Evolutionary conservation across 2,797 vertebrate genomes (phyloP), one percentile per base, ranked within the genome.

Genomic region (Rhinogobio ventralis): DNA sequence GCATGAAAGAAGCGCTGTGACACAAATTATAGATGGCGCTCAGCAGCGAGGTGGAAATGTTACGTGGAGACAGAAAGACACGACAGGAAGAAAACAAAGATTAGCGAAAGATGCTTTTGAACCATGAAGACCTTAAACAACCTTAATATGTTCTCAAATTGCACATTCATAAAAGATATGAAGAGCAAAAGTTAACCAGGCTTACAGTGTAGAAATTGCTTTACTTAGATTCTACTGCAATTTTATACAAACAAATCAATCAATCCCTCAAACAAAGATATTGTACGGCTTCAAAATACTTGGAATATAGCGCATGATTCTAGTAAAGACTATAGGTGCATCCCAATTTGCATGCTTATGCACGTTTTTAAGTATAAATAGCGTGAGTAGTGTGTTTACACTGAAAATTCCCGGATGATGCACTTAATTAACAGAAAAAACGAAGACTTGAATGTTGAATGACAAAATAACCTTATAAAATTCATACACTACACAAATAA

Each of bases 111-210:
- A 45, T 39, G 14, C 5, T 69, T 69, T 79, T 46, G 23, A 85
- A 82, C 85, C 83, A 49, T 87, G 39, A 23, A 88, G 85, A 92
- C 86, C 89, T 81, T n/a, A 17, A 62, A 76, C 25, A 74, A 86
- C 25, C 36, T 13, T 39, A 36, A 77, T 69, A 81, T 71, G 82
- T 87, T 89, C 85, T 92, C 90, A 89, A 82, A 90, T 91, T 90
- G 87, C 23, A 88, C 79, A 78, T 84, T 84, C 74, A 86, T 73
- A 88, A 42, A 82, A 84, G 42, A 84, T 88, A 86, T 57, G 80
- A 83, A 46, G 79, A 82, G 69, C 75, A 75, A 81, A 79, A 73
- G 5, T 62, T 74, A 82, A 86, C 85, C 79, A 84, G 11, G 28
- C 2, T 42, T 62, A 23, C n/a, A 15, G 33, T 73, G 17, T 74